A percentile compares a stretch with the other conserved stretches of the same genome.
Conservation (phyloP, 2,888 invertebrate genomes). For the Philaethria dido region DNA sequence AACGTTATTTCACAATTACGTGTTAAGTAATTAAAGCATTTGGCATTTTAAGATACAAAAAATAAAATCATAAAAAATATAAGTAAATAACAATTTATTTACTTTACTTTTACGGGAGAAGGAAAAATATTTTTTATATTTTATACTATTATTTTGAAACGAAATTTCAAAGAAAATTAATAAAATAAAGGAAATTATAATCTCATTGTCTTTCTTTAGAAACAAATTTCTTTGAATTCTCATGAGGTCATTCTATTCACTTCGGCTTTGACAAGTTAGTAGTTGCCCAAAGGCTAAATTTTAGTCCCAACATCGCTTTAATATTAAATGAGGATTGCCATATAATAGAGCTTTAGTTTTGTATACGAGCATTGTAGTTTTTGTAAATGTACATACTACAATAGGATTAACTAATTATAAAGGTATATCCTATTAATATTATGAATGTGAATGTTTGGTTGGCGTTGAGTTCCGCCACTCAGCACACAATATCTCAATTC, state of each 20-base stretch:
- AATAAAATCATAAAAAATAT: too few relatives aligned
- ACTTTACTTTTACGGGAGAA: neutral
- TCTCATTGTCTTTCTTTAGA: constrained; percentile 4
- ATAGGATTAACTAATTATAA: too few relatives aligned
- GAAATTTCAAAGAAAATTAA: constrained; percentile 6
- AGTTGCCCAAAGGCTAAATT: constrained; percentile 29
- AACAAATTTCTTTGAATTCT: constrained; percentile 25
- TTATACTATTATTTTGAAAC: neutral
- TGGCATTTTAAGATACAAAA: too few relatives aligned
- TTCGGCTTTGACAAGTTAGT: constrained; percentile 31
- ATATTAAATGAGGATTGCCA: constrained; percentile 26
- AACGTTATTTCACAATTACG: too few relatives aligned
- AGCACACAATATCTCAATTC: too few relatives aligned
- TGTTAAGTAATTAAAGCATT: too few relatives aligned
- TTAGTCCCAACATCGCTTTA: constrained; percentile 27
- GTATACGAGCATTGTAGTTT: constrained; percentile 13
- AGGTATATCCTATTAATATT: too few relatives aligned
- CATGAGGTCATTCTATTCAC: constrained; percentile 30
- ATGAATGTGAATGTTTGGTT: too few relatives aligned
- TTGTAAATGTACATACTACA: neutral
- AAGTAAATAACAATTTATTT: neutral
- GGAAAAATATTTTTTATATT: neutral
- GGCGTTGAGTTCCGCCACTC: too few relatives aligned
- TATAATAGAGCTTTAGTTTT: constrained; percentile 16
- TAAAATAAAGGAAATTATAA: neutral